phyloP scores from a whole-genome alignment of 53 echinoderm and acorn worm species.

The Actinopyga echinites region DNA sequence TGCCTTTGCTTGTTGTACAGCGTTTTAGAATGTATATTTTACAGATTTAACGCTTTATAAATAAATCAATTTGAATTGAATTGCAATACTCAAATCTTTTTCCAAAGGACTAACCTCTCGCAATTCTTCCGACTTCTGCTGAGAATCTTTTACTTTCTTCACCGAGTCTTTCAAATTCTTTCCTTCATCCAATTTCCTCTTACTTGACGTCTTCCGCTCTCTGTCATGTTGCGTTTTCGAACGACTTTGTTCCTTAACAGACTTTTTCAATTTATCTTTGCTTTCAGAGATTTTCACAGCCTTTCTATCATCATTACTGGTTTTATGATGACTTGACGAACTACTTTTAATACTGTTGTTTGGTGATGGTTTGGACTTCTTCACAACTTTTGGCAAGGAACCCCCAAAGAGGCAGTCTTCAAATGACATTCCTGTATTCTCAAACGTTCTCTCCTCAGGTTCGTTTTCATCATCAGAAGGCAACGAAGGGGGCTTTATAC shows the following conservation, averaged over 20 bases:
- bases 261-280: neutral
- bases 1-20: too few species aligned
- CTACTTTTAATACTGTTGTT: neutral
- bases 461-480: neutral
- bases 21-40: too few species aligned
- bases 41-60: too few species aligned
- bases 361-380: constrained; percentile 30
- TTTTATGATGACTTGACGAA: too few species aligned
- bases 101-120: too few species aligned
- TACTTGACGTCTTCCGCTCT: neutral
- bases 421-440: constrained; percentile 86
- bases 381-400: constrained; percentile 17
- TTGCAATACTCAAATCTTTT: too few species aligned
- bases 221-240: neutral
- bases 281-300: neutral
- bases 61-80: too few species aligned
- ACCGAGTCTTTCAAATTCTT: neutral
- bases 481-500: neutral
- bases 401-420: constrained; percentile 63
- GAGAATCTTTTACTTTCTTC: too few species aligned
- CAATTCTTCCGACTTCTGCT: too few species aligned
- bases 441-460: constrained; percentile 30
- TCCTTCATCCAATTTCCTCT: neutral
- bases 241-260: neutral
- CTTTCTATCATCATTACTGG: too few species aligned